Base-by-base conservation (phyloP, 2,888 invertebrate genomes). In the Serripes groenlandicus region DNA sequence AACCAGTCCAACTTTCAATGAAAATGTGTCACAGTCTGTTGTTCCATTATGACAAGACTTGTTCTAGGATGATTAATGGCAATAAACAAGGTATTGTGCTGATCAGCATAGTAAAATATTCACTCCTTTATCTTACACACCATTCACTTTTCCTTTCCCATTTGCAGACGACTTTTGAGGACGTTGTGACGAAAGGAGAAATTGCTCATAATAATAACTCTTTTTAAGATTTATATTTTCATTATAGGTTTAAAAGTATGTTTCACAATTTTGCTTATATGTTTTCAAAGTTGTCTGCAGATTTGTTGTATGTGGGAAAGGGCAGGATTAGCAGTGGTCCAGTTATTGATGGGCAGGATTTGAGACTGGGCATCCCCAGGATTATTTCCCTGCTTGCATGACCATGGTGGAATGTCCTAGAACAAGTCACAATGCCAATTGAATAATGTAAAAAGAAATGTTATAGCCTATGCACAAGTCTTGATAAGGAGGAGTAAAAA, bases 1-100 rank as follows among this genome's bases (percentile, higher is more conserved):
- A 28, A 37, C 66, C 35, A 66, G 66, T 35, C 66, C 42, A 66
- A 66, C 23, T 66, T 66, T 18, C 26, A 66, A 35, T 66, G 26
- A 42, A 35, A 26, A 37, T 35, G 23, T 66, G 66, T 66, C 66
- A 66, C 66, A 66, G 66, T 42, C 37, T 66, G 66, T 42, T 35
- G 28, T 66, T 66, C 66, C 66, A 37, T 42, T 42, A 42, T 66
- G 37, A 66, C 37, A 66, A 35, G 37, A n/a, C 42, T 21, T 26
- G 7, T 66, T 66, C 26, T 66, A 7, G 7, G n/a, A 42, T 66
- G 66, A 66, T 66, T 66, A 35, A 66, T 66, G 42, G 42, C 28
- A 9, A 37, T n/a, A 66, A 34, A 62, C 62, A 62, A 62, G 30
- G 7, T 11, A 11, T 56, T 56, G 56, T 56, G 23, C 56, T 23